A percentile compares a stretch with the other conserved stretches of the same genome.
Evolutionary conservation across 2,888 invertebrate genomes (phyloP).

Genomic region (Ormyrus rosae): DNA sequence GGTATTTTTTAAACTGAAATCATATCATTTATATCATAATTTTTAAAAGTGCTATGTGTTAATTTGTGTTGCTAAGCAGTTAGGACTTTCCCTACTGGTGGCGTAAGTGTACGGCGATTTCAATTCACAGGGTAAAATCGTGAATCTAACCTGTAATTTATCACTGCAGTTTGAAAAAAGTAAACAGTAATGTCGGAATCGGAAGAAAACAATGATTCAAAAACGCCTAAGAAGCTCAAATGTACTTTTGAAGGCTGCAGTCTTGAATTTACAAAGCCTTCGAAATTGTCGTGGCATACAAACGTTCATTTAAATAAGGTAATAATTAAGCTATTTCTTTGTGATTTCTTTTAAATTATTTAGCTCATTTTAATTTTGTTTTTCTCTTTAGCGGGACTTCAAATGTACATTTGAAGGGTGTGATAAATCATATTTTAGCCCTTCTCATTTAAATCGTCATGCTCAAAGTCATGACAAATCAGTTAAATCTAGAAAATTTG

Average conservation of each 20-base stretch:
- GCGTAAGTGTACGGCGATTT: too few species aligned
- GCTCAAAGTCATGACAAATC: background rate
- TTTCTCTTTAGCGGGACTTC: conserved; percentile 13
- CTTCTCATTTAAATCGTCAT: conserved; percentile 34
- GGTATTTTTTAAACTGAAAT: too few species aligned
- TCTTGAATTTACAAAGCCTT: background rate
- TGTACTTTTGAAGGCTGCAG: conserved; percentile 11
- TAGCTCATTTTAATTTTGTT: too few species aligned
- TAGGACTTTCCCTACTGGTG: too few species aligned
- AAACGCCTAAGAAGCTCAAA: background rate
- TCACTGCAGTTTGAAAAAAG: background rate
- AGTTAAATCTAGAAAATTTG: background rate
- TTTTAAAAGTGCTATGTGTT: too few species aligned
- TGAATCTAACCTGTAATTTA: too few species aligned
- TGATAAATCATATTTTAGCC: conserved; percentile 30
- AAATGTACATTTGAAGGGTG: conserved; percentile 22
- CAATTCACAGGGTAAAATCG: too few species aligned
- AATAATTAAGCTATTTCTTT: background rate
- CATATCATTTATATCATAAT: too few species aligned
- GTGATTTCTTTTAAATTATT: too few species aligned
- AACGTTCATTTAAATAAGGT: conserved; percentile 27
- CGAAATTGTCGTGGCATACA: conserved; percentile 7
- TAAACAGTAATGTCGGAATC: background rate
- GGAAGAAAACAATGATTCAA: background rate
- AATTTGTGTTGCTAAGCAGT: too few species aligned